Percentiles rank a stretch among this genome's conserved stretches.
Evolutionary conservation across 2,113 vertebrate species (phyloP).

Genomic region (Onychorhynchus coronatus): DNA sequence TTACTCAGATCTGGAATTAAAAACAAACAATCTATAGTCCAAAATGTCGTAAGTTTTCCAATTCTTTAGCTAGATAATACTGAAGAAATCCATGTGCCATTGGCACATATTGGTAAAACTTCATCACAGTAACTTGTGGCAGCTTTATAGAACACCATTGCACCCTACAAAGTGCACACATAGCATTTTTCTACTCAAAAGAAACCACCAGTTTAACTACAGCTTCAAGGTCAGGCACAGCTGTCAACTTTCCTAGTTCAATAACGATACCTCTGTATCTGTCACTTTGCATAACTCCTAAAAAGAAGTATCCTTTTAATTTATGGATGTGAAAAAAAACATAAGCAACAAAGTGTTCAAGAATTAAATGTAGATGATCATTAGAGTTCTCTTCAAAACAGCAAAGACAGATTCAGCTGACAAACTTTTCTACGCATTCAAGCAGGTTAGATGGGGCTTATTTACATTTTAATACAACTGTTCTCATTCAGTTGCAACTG

Average conservation of each 20-base stretch:
- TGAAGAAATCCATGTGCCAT: neutral
- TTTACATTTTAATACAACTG: neutral
- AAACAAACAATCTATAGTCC: neutral
- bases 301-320: neutral
- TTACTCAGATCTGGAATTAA: slow-evolving; percentile 45
- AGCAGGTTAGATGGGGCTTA: neutral
- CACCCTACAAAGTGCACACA: neutral
- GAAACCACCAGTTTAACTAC: neutral
- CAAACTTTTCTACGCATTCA: neutral
- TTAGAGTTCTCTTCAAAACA: neutral
- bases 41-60: neutral
- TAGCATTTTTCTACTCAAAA: neutral
- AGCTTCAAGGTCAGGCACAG: neutral
- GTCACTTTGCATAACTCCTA: neutral
- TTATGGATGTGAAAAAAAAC: neutral
- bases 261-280: neutral
- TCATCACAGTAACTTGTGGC: neutral
- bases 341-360: neutral
- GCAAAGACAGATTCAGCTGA: neutral
- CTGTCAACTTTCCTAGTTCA: neutral
- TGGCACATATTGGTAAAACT: neutral
- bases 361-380: neutral
- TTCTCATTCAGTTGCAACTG: neutral
- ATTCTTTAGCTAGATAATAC: neutral
- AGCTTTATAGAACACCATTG: neutral